Evolutionary conservation across 2,888 invertebrate species (phyloP).

Genomic region (Drosophila kambysellisi): DNA sequence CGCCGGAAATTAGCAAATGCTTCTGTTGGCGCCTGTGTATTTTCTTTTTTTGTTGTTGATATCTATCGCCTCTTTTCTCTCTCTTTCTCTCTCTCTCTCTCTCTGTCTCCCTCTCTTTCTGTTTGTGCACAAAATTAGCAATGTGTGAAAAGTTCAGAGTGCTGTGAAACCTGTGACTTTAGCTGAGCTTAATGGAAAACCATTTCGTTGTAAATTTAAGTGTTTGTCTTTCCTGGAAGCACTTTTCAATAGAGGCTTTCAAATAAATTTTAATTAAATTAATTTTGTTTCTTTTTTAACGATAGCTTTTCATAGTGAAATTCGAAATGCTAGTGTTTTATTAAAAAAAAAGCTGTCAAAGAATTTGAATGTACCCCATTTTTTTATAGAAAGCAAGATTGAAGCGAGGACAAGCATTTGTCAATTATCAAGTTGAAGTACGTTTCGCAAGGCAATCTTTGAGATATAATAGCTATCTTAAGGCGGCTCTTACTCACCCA

Average conservation of each 20-base stretch:
- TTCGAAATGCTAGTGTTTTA: not conserved
- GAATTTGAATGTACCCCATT: not conserved
- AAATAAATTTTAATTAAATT: not conserved
- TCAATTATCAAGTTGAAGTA: not conserved
- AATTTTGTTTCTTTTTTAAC: not conserved
- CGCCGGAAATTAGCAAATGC: conserved; percentile 74
- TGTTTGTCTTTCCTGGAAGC: conserved; percentile 10
- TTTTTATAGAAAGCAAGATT: not conserved
- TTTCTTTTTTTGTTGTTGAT: conserved; percentile 2
- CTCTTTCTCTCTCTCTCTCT: not conserved
- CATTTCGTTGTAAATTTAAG: conserved; percentile 14
- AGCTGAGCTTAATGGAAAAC: conserved; percentile 33
- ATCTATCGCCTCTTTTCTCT: conserved; percentile 26
- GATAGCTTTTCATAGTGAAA: conserved; percentile 3
- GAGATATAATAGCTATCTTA: conserved; percentile 23
- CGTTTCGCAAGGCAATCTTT: not conserved
- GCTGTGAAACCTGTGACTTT: conserved; percentile 16
- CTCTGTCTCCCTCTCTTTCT: conserved; percentile 9
- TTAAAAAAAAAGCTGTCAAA: not conserved
- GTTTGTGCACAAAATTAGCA: conserved; percentile 62
- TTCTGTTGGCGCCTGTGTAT: conserved; percentile 48
- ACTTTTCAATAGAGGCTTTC: conserved; percentile 2
- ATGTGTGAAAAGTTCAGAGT: conserved; percentile 73
- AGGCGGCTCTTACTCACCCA: conserved; percentile 32
- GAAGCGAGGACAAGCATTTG: not conserved